phyloP scores from a whole-genome alignment of 2,888 invertebrate genomes.

The Thecophora atra region DNA sequence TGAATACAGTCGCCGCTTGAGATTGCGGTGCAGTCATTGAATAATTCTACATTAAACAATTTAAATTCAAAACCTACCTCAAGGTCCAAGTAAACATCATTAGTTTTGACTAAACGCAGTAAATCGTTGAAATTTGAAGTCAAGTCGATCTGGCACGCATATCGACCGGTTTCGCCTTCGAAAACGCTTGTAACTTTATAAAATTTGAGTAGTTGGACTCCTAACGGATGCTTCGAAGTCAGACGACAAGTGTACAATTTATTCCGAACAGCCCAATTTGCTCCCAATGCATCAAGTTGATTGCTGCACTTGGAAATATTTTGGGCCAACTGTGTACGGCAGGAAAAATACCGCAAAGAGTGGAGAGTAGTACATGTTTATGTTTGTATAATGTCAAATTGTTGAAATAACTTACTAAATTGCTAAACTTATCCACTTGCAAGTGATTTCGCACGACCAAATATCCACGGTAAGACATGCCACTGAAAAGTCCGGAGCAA shows the following conservation, averaged over 20 bases:
- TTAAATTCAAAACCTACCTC: conserved; percentile 53
- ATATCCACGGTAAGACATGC: conserved; percentile 59
- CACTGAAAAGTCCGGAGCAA: conserved; percentile 64
- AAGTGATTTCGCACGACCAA: conserved; percentile 65
- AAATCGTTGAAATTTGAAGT: conserved; percentile 58
- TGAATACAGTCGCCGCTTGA: too few species aligned
- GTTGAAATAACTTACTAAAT: conserved; percentile 58
- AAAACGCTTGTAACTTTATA: conserved; percentile 60
- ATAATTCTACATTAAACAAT: conserved; percentile 6
- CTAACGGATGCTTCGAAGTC: conserved; percentile 56
- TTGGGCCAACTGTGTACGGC: conserved; percentile 55
- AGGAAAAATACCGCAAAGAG: neutral
- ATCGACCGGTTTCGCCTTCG: conserved; percentile 57
- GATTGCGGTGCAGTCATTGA: too few species aligned
- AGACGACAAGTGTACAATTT: conserved; percentile 62
- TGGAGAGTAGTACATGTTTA: neutral
- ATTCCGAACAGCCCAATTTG: conserved; percentile 50
- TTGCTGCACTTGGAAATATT: conserved; percentile 61
- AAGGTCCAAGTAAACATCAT: conserved; percentile 61
- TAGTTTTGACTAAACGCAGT: conserved; percentile 58
- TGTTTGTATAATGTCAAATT: neutral
- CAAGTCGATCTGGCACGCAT: conserved; percentile 62
- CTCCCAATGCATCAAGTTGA: too few species aligned
- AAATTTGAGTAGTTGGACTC: conserved; percentile 54
- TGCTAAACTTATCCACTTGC: conserved; percentile 64